Conservation (phyloP, 2,797 vertebrate genomes). For the Sebastes dallii region DNA sequence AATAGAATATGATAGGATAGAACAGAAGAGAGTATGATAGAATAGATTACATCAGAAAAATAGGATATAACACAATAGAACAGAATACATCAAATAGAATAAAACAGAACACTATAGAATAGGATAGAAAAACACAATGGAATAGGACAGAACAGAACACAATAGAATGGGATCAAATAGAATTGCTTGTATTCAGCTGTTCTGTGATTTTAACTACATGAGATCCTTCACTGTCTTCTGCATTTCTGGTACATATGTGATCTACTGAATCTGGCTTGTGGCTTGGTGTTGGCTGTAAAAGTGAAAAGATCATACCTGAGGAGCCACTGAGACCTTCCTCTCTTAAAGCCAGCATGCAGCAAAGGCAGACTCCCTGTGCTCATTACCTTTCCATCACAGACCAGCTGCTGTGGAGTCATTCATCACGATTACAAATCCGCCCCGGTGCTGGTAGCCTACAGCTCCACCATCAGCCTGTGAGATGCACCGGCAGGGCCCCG, state of each 20-base stretch:
- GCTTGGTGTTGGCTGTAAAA: conserved; percentile 75
- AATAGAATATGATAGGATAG: not conserved
- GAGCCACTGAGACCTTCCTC: conserved; percentile 80
- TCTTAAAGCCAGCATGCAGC: conserved; percentile 77
- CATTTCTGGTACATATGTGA: conserved; percentile 13
- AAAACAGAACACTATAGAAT: not conserved
- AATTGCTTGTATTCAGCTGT: not conserved
- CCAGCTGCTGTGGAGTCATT: conserved; percentile 83
- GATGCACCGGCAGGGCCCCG: conserved; percentile 54
- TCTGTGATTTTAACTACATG: conserved; percentile 7
- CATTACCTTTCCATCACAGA: conserved; percentile 90
- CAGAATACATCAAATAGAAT: not conserved
- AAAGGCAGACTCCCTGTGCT: conserved; percentile 81
- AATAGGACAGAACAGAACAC: not conserved
- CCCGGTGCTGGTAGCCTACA: conserved; percentile 69
- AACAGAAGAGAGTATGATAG: not conserved
- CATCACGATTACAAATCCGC: conserved; percentile 85
- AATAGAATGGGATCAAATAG: not conserved
- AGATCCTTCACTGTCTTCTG: conserved; percentile 30
- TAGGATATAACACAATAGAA: not conserved
- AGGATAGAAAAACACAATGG: not conserved
- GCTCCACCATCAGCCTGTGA: conserved; percentile 74
- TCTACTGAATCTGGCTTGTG: conserved; percentile 65
- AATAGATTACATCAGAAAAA: not conserved
- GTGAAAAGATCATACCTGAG: conserved; percentile 82